A percentile compares a stretch with the other conserved stretches of the same genome.
Evolutionary conservation across 2,797 vertebrate species (phyloP).

Genomic region (Heliangelus exortis): DNA sequence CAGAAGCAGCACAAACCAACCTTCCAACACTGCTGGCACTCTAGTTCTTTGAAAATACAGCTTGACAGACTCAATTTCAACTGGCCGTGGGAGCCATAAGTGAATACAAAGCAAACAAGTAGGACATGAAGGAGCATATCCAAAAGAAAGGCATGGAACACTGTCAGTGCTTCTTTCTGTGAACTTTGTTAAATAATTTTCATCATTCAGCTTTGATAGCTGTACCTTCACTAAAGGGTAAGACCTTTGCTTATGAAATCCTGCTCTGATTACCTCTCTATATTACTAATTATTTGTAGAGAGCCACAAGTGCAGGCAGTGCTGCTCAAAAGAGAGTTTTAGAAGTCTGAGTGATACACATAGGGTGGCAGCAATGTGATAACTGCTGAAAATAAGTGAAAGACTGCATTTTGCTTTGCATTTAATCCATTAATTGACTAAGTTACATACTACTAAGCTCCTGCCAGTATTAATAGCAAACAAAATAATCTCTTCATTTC

Average conservation of each 20-base stretch:
- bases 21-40: constrained; percentile 4
- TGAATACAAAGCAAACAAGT: not conserved
- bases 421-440: not conserved
- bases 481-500: not conserved
- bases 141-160: not conserved
- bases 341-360: not conserved
- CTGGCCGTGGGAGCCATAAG: not conserved
- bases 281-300: not conserved
- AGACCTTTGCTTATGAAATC: constrained; percentile 8
- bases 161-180: not conserved
- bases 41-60: constrained; percentile 18
- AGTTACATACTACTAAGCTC: not conserved
- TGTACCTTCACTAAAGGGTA: not conserved
- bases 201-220: not conserved
- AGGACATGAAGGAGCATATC: not conserved
- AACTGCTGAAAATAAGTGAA: constrained; percentile 13
- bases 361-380: not conserved
- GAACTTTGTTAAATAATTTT: constrained; percentile 10
- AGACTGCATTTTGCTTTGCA: constrained; percentile 1
- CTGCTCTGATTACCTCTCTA: not conserved
- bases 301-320: not conserved
- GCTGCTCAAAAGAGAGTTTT: not conserved
- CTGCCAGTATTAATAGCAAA: not conserved
- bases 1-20: constrained; percentile 11
- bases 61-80: not conserved